Percentiles rank a stretch among this genome's conserved stretches.
Conservation (phyloP, 37 sponge, comb jelly and placozoan genomes). For the Cliona cf. orientalis region DNA sequence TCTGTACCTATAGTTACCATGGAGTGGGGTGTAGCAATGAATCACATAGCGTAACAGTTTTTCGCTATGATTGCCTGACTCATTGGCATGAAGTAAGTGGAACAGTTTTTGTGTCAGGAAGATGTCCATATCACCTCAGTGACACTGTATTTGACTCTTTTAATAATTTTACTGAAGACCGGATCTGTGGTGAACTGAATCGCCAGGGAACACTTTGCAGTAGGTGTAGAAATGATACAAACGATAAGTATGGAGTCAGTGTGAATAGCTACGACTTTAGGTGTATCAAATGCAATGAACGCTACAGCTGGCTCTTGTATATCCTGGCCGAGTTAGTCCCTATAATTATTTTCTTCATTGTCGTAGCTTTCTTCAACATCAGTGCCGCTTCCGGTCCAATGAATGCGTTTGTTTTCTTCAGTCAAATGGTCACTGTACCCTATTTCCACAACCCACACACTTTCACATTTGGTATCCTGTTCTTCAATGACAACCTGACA, state of each 20-base stretch:
- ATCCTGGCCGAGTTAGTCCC: conserved; percentile 30
- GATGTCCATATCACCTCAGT: conserved; percentile 18
- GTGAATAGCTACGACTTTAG: conserved; percentile 10
- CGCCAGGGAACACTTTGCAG: conserved; percentile 39
- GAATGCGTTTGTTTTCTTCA: conserved; percentile 67
- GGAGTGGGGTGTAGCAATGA: not conserved
- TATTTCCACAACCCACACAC: conserved; percentile 17
- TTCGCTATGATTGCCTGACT: conserved; percentile 6
- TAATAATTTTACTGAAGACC: not conserved
- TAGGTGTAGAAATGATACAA: not conserved
- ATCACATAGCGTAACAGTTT: not conserved
- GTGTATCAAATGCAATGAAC: conserved; percentile 23
- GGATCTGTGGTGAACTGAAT: conserved; percentile 4
- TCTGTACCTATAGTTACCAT: not conserved
- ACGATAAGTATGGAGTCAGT: conserved; percentile 23
- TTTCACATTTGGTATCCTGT: not conserved
- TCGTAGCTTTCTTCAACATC: conserved; percentile 37
- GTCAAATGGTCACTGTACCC: conserved; percentile 37
- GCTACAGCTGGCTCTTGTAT: conserved; percentile 27
- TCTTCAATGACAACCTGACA: not conserved
- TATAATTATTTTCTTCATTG: conserved; percentile 35
- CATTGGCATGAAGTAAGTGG: not conserved
- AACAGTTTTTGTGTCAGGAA: not conserved
- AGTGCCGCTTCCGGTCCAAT: conserved; percentile 45
- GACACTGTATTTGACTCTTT: not conserved